Evolutionary conservation across 2,888 invertebrate species (phyloP), one percentile per base, ranked within the genome.

Genomic region (Tetragonisca angustula): DNA sequence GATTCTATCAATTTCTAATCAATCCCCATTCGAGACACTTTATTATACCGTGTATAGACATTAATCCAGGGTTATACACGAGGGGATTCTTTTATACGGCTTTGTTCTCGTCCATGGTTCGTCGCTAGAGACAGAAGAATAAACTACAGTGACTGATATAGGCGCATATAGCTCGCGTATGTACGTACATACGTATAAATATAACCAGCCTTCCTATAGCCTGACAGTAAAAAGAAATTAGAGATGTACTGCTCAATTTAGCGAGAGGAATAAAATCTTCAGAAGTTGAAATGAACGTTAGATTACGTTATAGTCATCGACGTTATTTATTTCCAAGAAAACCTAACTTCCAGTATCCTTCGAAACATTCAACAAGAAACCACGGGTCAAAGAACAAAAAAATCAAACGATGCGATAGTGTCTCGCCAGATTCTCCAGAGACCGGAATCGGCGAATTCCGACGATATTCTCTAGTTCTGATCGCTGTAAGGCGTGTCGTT

Each of bases 401-500:
- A 43, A 9, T 27, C 56, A 76, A 76, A 27, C 27, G 17, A 59
- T 43, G 59, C 56, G 56, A 76, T 59, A 65, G 74, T 74, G 65
- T 56, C 27, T 24, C 54, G 15, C 13, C 65, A 43, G 11, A 19
- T 4, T 32, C 27, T 43, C 49, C n/a, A 24, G 21, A 1, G 6
- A 6, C 36, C 4, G 17, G 59, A 59, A 59, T 49, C 61, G 62
- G 19, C n/a, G 6, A 76, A 75, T 75, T 68, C 49, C 19, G n/a
- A 76, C 52, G 54, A 62, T 69, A 69, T 24, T n/a, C 27, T n/a
- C 6, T 43, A 56, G 50, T 76, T 62, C 56, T 50, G 61, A 79
- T 70, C 43, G 49, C 67, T 65, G 15, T 43, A 61, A 67, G 62
- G 54, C 27, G 70, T 32, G 79, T 83, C 79, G 61, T 83, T 62